Evolutionary conservation across 1,140 invertebrate genomes (phyloP).

Genomic region (Scaptomyza hsui): DNA sequence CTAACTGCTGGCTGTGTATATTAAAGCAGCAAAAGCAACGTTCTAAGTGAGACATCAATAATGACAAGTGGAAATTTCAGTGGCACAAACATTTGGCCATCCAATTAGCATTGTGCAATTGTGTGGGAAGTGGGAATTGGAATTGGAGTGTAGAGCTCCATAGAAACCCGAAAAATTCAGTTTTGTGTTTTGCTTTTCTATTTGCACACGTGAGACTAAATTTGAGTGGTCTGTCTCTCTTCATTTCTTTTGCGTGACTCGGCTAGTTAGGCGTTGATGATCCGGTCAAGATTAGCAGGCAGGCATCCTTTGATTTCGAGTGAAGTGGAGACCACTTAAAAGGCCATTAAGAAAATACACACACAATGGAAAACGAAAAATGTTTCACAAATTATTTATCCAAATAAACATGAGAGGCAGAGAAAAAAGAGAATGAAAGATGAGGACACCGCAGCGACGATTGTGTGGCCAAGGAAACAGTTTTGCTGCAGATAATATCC

Average conservation of each 20-base stretch:
- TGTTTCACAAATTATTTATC: slow-evolving; percentile 77
- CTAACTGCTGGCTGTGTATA: slow-evolving; percentile 31
- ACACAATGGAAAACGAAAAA: slow-evolving; percentile 67
- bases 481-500: slow-evolving; percentile 77
- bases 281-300: slow-evolving; percentile 48
- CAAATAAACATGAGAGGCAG: slow-evolving; percentile 61
- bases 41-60: slow-evolving; percentile 49
- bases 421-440: slow-evolving; percentile 14
- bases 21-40: not conserved
- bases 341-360: slow-evolving; percentile 56
- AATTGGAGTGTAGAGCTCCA: slow-evolving; percentile 1
- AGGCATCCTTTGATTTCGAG: slow-evolving; percentile 22
- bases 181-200: slow-evolving; percentile 41
- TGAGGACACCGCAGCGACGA: slow-evolving; percentile 16
- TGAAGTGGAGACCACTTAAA: slow-evolving; percentile 53
- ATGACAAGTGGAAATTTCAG: slow-evolving; percentile 56
- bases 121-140: slow-evolving; percentile 9
- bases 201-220: slow-evolving; percentile 50
- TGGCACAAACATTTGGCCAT: slow-evolving; percentile 50
- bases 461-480: slow-evolving; percentile 58
- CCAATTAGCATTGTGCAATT: slow-evolving; percentile 51
- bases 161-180: slow-evolving; percentile 8
- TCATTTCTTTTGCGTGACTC: slow-evolving; percentile 28
- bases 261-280: slow-evolving; percentile 16
- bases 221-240: slow-evolving; percentile 4